These are phyloP conservation scores for Lycorma delicatula DNA, from an alignment of 1,140 invertebrate genomes.

Conservation along the genomic window DNA sequence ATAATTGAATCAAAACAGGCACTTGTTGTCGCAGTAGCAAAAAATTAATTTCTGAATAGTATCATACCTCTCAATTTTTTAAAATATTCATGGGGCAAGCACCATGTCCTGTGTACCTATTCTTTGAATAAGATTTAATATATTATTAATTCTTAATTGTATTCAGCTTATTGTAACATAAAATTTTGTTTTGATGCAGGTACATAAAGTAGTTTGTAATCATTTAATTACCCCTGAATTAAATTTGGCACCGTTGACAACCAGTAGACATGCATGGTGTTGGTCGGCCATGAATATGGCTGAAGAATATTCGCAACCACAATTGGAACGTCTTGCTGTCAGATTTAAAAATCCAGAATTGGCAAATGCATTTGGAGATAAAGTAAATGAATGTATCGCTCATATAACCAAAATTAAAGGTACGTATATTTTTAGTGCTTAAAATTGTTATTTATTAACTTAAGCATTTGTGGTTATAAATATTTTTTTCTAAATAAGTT, in stretches of 20 bases:
- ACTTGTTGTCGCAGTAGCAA: too few species aligned
- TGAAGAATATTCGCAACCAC: slow-evolving; percentile 63
- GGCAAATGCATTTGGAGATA: slow-evolving; percentile 21
- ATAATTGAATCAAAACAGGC: too few species aligned
- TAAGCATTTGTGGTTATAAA: too few species aligned
- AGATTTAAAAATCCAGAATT: slow-evolving; percentile 60
- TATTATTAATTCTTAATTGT: neutral
- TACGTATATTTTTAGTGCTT: too few species aligned
- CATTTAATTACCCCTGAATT: slow-evolving; percentile 53
- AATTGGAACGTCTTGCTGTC: slow-evolving; percentile 60
- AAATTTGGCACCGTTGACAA: slow-evolving; percentile 50
- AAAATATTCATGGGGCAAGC: neutral
- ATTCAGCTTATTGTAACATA: neutral
- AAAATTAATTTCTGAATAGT: too few species aligned
- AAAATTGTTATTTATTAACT: too few species aligned
- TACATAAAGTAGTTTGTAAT: slow-evolving; percentile 63
- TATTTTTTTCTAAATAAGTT: too few species aligned
- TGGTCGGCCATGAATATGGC: slow-evolving; percentile 51
- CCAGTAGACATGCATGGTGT: slow-evolving; percentile 53
- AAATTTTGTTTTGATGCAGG: slow-evolving; percentile 36
- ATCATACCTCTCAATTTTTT: too few species aligned
- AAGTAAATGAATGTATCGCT: slow-evolving; percentile 16
- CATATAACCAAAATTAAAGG: too few species aligned
- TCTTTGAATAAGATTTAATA: neutral
- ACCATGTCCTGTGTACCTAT: neutral